These are phyloP conservation scores for Morone chrysops DNA, from an alignment of 2,113 vertebrate species.

Conservation along the genomic window DNA sequence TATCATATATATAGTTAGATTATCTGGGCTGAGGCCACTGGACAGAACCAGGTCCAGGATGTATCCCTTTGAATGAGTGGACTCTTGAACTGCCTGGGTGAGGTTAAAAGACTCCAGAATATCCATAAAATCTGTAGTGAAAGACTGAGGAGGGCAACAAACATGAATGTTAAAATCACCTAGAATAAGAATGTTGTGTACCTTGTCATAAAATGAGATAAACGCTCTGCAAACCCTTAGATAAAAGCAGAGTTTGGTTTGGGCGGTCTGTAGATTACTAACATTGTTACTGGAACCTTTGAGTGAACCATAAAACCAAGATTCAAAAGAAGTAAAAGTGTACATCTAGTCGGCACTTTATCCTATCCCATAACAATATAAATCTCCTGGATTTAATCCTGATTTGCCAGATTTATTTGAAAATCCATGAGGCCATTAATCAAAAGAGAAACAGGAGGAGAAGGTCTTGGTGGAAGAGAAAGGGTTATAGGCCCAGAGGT, in stretches of 20 bases:
- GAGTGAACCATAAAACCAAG: not conserved
- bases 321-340: not conserved
- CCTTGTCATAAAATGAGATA: not conserved
- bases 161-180: too few relatives aligned
- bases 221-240: not conserved
- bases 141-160: too few relatives aligned
- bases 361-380: constrained; percentile 33
- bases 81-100: not conserved
- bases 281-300: not conserved
- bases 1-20: too few relatives aligned
- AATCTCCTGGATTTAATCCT: constrained; percentile 49
- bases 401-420: constrained; percentile 61
- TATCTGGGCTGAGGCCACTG: not conserved
- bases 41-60: not conserved
- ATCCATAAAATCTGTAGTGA: too few relatives aligned
- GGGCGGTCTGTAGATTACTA: not conserved
- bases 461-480: constrained; percentile 33
- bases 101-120: too few relatives aligned
- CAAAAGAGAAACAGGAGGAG: constrained; percentile 38
- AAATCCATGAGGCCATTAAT: constrained; percentile 69
- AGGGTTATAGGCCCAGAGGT: constrained; percentile 55
- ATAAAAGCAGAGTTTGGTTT: not conserved
- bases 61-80: not conserved
- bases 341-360: not conserved
- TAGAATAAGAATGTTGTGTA: not conserved